Conservation (phyloP, 2,888 invertebrate genomes). For the Ennomos fuscantarius region DNA sequence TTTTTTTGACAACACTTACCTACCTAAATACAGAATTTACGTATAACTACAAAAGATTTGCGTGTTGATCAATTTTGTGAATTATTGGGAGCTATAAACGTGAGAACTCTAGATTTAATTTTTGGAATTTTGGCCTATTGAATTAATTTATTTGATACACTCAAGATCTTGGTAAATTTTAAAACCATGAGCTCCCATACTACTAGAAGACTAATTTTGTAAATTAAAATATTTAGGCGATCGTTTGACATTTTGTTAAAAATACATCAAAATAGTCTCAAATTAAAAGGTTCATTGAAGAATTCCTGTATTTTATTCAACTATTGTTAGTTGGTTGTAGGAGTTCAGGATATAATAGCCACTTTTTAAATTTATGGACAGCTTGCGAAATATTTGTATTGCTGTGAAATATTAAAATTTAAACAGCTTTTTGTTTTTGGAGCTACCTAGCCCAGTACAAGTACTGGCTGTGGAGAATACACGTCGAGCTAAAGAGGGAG, state of each 20-base stretch:
- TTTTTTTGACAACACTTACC: conserved; percentile 2
- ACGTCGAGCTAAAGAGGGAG: too few relatives aligned
- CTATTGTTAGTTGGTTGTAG: conserved; percentile 21
- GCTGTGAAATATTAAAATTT: too few relatives aligned
- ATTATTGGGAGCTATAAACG: conserved; percentile 7
- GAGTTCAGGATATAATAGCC: too few relatives aligned
- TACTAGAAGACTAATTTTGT: conserved; percentile 32
- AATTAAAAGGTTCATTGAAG: conserved; percentile 77
- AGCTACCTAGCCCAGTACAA: too few relatives aligned
- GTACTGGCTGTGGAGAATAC: too few relatives aligned
- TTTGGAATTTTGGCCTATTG: conserved; percentile 7
- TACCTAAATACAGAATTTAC: not conserved
- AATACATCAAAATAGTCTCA: conserved; percentile 68
- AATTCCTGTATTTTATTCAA: conserved; percentile 54
- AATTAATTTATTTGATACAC: not conserved
- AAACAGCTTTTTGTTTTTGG: too few relatives aligned
- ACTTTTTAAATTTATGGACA: too few relatives aligned
- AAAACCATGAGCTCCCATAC: conserved; percentile 36
- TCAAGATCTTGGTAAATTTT: not conserved
- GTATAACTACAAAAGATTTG: not conserved
- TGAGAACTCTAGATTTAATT: not conserved
- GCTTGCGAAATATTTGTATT: too few relatives aligned
- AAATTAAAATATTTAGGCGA: conserved; percentile 45
- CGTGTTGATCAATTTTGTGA: conserved; percentile 6
- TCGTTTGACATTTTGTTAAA: conserved; percentile 51